Conservation (phyloP, 2,113 vertebrate species). For the Pseudopodoces humilis region DNA sequence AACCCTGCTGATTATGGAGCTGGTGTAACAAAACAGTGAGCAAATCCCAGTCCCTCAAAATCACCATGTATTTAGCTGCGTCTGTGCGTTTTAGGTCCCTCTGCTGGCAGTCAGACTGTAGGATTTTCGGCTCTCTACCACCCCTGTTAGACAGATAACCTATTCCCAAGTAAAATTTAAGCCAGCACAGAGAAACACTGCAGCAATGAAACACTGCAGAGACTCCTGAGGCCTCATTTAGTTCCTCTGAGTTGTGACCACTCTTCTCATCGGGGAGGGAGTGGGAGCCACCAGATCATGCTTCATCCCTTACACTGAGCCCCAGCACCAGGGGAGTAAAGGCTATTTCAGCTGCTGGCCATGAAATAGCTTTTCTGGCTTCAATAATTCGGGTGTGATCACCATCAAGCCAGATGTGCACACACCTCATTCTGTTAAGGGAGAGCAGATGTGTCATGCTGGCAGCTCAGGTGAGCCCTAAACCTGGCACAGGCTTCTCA, state of each 20-base stretch:
- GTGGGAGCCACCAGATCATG: background rate
- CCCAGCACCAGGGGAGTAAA: background rate
- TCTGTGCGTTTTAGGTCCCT: background rate
- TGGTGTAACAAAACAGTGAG: background rate
- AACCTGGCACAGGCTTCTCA: background rate
- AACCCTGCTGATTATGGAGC: background rate
- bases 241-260: background rate
- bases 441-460: background rate
- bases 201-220: background rate
- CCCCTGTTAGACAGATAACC: background rate
- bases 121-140: background rate
- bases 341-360: background rate
- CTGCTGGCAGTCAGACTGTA: constrained; percentile 12
- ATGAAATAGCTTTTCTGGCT: background rate
- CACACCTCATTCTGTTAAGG: background rate
- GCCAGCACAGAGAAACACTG: background rate
- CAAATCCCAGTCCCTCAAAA: background rate
- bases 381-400: background rate
- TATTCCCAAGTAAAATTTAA: background rate
- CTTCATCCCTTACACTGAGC: background rate
- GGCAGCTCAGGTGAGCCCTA: background rate
- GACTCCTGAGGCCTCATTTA: background rate
- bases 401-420: background rate
- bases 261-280: fast-evolving
- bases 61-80: background rate